These are phyloP conservation scores for Noturus placidus DNA, from an alignment of 2,113 vertebrate species.

Conservation along the genomic window DNA sequence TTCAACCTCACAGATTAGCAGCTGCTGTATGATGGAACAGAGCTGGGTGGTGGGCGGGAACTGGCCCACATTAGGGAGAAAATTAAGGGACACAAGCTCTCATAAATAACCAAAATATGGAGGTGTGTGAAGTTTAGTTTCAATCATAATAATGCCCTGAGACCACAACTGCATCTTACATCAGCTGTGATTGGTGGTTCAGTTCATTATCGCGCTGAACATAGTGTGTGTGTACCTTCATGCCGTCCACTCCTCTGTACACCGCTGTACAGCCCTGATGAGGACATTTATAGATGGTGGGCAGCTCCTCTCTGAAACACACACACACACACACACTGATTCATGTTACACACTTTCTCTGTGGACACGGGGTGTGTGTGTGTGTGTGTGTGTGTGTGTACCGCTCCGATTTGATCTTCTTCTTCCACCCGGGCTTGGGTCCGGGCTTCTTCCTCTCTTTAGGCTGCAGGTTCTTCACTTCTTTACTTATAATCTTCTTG, in stretches of 20 bases:
- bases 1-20: no score
- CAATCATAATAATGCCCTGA: neutral
- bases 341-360: neutral
- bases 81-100: no score
- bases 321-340: neutral
- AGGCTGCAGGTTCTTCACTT: slow-evolving; percentile 72
- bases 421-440: slow-evolving; percentile 96
- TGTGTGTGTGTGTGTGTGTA: slow-evolving; percentile 49
- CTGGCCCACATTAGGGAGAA: no score
- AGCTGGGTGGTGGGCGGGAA: no score
- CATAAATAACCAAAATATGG: neutral
- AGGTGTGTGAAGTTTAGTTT: neutral
- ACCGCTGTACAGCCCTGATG: slow-evolving; percentile 94
- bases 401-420: slow-evolving; percentile 87
- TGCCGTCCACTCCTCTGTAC: slow-evolving; percentile 88
- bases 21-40: no score
- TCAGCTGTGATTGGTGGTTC: neutral
- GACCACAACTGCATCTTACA: neutral
- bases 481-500: slow-evolving; percentile 72
- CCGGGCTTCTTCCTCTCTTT: slow-evolving; percentile 89
- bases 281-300: slow-evolving; percentile 96
- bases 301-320: slow-evolving; percentile 88
- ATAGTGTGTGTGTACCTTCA: slow-evolving; percentile 78
- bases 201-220: neutral
- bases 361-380: neutral